These are phyloP conservation scores for Limnephilus marmoratus DNA, from an alignment of 2,888 invertebrate species.

Conservation along the genomic window DNA sequence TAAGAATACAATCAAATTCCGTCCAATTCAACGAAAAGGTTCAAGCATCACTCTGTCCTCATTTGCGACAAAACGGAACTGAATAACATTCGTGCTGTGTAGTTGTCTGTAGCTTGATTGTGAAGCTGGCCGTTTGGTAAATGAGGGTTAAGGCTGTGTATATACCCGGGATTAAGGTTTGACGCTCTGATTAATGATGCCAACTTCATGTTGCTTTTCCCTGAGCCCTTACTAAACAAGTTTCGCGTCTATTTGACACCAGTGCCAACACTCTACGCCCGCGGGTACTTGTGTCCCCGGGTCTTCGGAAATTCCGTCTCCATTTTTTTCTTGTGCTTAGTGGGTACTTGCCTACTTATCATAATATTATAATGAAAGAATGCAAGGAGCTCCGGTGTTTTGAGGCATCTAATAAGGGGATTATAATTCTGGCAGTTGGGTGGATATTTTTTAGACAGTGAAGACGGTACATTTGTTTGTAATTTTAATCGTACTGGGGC, in stretches of 20 bases:
- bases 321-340: slow-evolving; percentile 56
- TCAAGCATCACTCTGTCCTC: background rate
- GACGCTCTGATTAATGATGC: slow-evolving; percentile 65
- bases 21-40: slow-evolving; percentile 1
- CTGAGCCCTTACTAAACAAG: slow-evolving; percentile 48
- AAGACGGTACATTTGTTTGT: background rate
- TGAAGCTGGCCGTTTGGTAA: slow-evolving; percentile 29
- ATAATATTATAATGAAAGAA: slow-evolving; percentile 53
- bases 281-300: background rate
- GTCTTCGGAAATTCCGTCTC: slow-evolving; percentile 33
- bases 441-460: background rate
- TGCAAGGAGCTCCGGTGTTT: slow-evolving; percentile 39
- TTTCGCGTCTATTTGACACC: slow-evolving; percentile 54
- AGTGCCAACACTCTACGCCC: background rate
- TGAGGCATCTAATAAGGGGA: slow-evolving; percentile 58
- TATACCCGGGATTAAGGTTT: slow-evolving; percentile 63
- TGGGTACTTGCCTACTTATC: slow-evolving; percentile 7
- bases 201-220: slow-evolving; percentile 60
- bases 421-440: slow-evolving; percentile 18
- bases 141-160: slow-evolving; percentile 41
- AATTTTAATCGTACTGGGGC: background rate
- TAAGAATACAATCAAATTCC: background rate
- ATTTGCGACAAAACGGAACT: background rate
- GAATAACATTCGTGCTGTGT: background rate
- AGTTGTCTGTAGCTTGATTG: background rate